These are phyloP conservation scores for Spilogale gracilis DNA, from an alignment of 2,113 vertebrate genomes.

Conservation along the genomic window DNA sequence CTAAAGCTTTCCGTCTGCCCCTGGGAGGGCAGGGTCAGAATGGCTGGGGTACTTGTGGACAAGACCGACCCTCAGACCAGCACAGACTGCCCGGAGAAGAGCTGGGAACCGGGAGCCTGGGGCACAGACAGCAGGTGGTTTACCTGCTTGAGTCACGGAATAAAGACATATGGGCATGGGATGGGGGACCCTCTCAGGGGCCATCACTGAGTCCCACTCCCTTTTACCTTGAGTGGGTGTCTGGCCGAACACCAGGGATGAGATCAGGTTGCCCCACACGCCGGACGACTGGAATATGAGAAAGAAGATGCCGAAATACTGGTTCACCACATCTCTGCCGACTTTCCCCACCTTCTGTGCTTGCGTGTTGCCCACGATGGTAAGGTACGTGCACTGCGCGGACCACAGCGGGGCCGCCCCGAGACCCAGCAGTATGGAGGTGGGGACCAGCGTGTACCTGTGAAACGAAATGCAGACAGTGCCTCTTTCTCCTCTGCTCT, in stretches of 20 bases:
- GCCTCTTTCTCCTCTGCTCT: rapidly evolving
- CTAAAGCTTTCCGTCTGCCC: not conserved
- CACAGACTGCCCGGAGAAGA: not conserved
- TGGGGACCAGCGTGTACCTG: slow-evolving; percentile 96
- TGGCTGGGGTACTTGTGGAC: not conserved
- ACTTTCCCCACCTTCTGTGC: slow-evolving; percentile 86
- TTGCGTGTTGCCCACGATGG: slow-evolving; percentile 89
- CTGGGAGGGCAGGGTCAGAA: rapidly evolving
- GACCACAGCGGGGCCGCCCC: slow-evolving; percentile 97
- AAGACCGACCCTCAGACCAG: rapidly evolving
- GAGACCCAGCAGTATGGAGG: slow-evolving; percentile 94
- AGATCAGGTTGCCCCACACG: slow-evolving; percentile 97
- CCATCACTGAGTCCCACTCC: rapidly evolving
- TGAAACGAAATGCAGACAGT: rapidly evolving
- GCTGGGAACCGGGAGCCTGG: rapidly evolving
- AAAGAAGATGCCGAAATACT: slow-evolving; percentile 97
- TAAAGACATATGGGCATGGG: rapidly evolving
- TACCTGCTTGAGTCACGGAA: rapidly evolving
- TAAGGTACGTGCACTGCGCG: slow-evolving; percentile 96
- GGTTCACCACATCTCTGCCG: slow-evolving; percentile 92
- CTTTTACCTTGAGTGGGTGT: slow-evolving; percentile 88
- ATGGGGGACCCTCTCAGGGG: rapidly evolving
- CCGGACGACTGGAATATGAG: slow-evolving; percentile 96
- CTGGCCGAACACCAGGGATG: slow-evolving; percentile 94
- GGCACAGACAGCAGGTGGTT: rapidly evolving